Evolutionary conservation across 2,888 invertebrate genomes (phyloP).

Genomic region (Perdita meconis): DNA sequence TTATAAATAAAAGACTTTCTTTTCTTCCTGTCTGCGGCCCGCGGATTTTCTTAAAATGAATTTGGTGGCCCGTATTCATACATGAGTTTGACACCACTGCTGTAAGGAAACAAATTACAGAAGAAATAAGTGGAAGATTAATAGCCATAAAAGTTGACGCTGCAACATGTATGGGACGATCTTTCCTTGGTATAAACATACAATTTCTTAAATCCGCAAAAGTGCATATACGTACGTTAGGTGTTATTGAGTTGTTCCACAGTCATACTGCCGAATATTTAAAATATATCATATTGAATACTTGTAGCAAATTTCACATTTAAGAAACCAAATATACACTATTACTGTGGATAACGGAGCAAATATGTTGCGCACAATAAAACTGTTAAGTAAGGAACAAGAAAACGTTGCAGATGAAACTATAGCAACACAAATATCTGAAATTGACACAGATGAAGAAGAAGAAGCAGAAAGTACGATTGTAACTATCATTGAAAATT

Average conservation of each 20-base stretch:
- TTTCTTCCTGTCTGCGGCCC: too few relatives aligned
- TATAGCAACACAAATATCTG: too few relatives aligned
- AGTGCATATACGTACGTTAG: background rate
- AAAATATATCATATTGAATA: background rate
- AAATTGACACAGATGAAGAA: background rate
- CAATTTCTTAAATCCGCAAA: background rate
- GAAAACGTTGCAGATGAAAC: background rate
- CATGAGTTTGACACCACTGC: too few relatives aligned
- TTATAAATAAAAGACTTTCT: too few relatives aligned
- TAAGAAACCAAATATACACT: background rate
- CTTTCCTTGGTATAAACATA: background rate
- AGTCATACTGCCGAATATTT: background rate
- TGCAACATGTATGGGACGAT: conserved; percentile 1
- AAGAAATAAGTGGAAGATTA: background rate
- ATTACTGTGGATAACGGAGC: background rate
- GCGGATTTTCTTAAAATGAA: too few relatives aligned
- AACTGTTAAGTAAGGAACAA: background rate
- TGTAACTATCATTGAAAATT: too few relatives aligned
- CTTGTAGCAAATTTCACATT: background rate
- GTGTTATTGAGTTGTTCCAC: background rate
- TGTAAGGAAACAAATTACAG: background rate
- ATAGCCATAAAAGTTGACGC: conserved; percentile 2
- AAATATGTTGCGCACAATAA: background rate
- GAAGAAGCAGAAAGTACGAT: background rate
- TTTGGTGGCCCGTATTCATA: too few relatives aligned